These are phyloP conservation scores for Megalopta genalis DNA, from an alignment of 1,140 invertebrate species.

Conservation along the genomic window DNA sequence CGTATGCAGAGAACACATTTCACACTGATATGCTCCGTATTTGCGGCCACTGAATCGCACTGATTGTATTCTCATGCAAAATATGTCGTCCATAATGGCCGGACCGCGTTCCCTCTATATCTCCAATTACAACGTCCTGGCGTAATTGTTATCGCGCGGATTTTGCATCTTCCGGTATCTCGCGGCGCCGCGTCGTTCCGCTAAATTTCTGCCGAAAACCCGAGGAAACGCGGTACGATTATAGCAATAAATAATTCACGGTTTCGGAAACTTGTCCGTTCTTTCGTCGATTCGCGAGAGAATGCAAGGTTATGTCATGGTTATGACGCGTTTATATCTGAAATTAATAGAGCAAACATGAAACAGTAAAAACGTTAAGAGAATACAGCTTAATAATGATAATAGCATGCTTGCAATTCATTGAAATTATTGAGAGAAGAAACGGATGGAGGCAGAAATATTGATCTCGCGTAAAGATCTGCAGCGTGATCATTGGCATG, in stretches of 20 bases:
- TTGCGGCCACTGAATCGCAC: slow-evolving; percentile 67
- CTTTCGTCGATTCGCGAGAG: too few relatives aligned
- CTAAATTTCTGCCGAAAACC: not conserved
- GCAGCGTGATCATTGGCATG: too few relatives aligned
- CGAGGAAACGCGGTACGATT: not conserved
- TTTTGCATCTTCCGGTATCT: slow-evolving; percentile 21
- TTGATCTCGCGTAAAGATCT: too few relatives aligned
- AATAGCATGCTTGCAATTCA: too few relatives aligned
- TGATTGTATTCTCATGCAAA: slow-evolving; percentile 74
- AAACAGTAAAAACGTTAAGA: too few relatives aligned
- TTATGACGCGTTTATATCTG: too few relatives aligned
- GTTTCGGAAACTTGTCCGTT: too few relatives aligned
- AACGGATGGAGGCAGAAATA: too few relatives aligned
- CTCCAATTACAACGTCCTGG: slow-evolving; percentile 45
- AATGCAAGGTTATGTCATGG: too few relatives aligned
- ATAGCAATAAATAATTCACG: not conserved
- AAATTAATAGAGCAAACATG: too few relatives aligned
- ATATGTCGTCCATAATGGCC: slow-evolving; percentile 60
- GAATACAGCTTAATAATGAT: too few relatives aligned
- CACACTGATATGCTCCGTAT: slow-evolving; percentile 59
- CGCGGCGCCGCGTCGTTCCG: not conserved
- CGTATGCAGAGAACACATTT: slow-evolving; percentile 54
- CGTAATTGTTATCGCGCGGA: slow-evolving; percentile 51
- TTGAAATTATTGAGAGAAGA: too few relatives aligned
- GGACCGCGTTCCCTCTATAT: slow-evolving; percentile 32